Percentiles rank a stretch among this genome's conserved stretches.
These are phyloP conservation scores for Epinephelus coioides DNA, from an alignment of 2,797 vertebrate genomes.

Conservation along the genomic window DNA sequence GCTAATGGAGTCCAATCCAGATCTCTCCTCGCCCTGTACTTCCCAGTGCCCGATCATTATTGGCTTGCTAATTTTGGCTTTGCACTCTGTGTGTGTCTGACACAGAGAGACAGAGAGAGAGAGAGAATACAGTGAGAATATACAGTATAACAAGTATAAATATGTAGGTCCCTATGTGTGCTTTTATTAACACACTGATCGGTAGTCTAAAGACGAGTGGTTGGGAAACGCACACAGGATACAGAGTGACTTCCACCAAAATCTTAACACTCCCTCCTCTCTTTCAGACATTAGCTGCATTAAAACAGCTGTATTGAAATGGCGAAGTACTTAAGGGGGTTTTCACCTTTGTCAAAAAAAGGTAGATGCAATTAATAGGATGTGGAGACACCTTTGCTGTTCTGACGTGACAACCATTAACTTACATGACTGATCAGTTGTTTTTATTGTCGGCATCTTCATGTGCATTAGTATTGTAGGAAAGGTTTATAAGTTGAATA, in stretches of 20 bases:
- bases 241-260: neutral
- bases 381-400: too few relatives aligned
- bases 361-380: too few relatives aligned
- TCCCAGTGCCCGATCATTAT: conserved; percentile 64
- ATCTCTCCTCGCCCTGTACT: conserved; percentile 43
- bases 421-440: too few relatives aligned
- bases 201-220: conserved; percentile 5
- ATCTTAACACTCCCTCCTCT: neutral
- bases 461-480: too few relatives aligned
- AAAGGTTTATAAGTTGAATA: too few relatives aligned
- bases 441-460: too few relatives aligned
- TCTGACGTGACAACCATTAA: too few relatives aligned
- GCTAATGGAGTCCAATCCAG: conserved; percentile 77
- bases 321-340: too few relatives aligned
- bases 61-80: conserved; percentile 62
- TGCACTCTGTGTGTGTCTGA: conserved; percentile 30
- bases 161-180: neutral
- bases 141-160: conserved; percentile 7
- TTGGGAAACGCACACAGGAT: conserved; percentile 21
- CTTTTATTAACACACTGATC: conserved; percentile 28
- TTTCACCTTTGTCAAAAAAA: too few relatives aligned
- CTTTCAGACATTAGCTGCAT: neutral
- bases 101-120: neutral
- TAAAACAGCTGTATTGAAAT: too few relatives aligned
- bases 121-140: neutral